Base-by-base conservation (phyloP, 2,888 invertebrate species). In the Psylliodes chrysocephalus region DNA sequence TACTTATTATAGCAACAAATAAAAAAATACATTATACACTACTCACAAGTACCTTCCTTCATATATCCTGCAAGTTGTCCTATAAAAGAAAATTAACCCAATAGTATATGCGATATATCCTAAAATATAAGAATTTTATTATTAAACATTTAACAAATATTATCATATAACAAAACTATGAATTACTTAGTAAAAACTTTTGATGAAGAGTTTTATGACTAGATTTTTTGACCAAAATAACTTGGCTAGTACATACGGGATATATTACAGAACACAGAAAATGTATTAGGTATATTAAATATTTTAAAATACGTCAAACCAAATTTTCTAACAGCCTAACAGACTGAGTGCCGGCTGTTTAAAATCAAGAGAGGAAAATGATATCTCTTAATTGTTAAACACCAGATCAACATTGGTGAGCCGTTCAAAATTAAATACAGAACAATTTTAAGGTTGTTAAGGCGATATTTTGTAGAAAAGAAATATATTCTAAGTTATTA, bases 171-270 rank as follows among this genome's bases (percentile, higher is more conserved):
- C 46, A 46, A 46, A 10, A 46, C 6, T 22, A 46, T 35, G 3
- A 35, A 3, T n/a, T 35, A 35, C 14, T 33, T 33, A 33, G 6
- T 33, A 33, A 33, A 33, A 6, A 8, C 10, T 35, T 14, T 35
- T 35, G 14, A 35, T 35, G 35, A 12, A 35, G 15, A 12, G n/a
- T 7, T n/a, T 46, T 22, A 46, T 46, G 46, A 46, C 46, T 46
- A 46, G 46, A 46, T 6, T 46, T 25, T 46, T 19, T 46, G 46
- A 46, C 35, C 35, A 46, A 46, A 46, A 46, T 46, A 44, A 46
- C 46, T 46, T 46, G 46, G 46, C 22, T 12, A 25, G 46, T 22
- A 22, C 49, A 30, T 3, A 15, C 47, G 22, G 18, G 47, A 47
- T 47, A 47, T 25, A 14, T 28, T 46, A 0, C 19, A 10, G 46